Evolutionary conservation across 2,113 vertebrate species (phyloP).

Genomic region (Callionymus lyra): DNA sequence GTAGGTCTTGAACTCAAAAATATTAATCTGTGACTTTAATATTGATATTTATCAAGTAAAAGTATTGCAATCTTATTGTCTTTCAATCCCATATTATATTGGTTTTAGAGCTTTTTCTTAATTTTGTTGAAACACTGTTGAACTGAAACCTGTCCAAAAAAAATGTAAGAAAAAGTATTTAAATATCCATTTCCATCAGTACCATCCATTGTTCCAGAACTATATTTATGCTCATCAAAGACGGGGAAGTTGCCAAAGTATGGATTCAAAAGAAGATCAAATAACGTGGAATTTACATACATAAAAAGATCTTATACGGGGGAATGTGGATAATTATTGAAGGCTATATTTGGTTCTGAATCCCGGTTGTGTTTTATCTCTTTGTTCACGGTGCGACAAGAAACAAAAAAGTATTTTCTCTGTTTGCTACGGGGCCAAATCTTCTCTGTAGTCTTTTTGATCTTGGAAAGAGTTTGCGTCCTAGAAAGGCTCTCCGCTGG

Average conservation of each 20-base stretch:
- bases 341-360: slow-evolving; percentile 21
- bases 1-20: no score
- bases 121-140: no score
- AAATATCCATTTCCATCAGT: no score
- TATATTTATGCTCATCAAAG: background rate
- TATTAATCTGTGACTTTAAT: no score
- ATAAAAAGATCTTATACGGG: background rate
- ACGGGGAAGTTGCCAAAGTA: slow-evolving; percentile 1
- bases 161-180: no score
- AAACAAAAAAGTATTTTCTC: slow-evolving; percentile 17
- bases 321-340: background rate
- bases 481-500: slow-evolving; percentile 42
- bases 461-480: slow-evolving; percentile 17
- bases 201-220: no score
- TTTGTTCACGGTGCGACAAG: slow-evolving; percentile 17
- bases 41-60: no score
- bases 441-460: slow-evolving; percentile 37
- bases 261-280: slow-evolving; percentile 5
- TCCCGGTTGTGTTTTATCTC: slow-evolving; percentile 8
- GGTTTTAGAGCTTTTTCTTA: no score
- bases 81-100: no score
- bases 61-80: no score
- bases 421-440: slow-evolving; percentile 24
- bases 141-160: no score
- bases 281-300: slow-evolving; percentile 1